Conservation (phyloP, 2,888 invertebrate species). For the Synergus laeviventris region DNA sequence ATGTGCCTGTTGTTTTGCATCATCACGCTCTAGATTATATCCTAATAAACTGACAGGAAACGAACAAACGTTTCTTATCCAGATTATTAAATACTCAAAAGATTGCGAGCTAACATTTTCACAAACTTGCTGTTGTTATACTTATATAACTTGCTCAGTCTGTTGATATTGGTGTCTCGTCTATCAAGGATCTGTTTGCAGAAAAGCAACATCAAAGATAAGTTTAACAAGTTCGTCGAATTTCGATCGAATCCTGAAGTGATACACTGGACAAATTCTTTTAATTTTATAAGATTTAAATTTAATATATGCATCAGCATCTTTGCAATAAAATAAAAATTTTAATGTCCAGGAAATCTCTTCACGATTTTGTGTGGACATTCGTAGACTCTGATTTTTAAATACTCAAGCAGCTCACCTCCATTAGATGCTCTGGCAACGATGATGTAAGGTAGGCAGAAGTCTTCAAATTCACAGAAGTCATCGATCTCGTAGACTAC, state of each 20-base stretch:
- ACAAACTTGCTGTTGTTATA: neutral
- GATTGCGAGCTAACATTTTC: conserved; percentile 6
- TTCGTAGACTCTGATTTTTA: neutral
- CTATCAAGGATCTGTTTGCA: neutral
- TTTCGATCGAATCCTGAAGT: conserved; percentile 4
- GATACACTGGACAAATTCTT: neutral
- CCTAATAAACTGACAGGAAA: conserved; percentile 13
- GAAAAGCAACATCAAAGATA: neutral
- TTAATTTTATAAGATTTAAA: neutral
- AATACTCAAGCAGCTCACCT: conserved; percentile 17
- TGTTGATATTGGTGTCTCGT: neutral
- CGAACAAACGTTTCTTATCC: neutral
- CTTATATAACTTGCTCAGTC: too few relatives aligned
- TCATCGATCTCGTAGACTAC: neutral
- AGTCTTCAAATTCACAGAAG: conserved; percentile 11
- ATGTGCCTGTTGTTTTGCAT: conserved; percentile 64
- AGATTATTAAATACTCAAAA: neutral
- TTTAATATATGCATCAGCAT: too few relatives aligned
- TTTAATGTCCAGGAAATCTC: neutral
- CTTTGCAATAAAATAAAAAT: neutral
- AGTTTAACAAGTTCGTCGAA: neutral
- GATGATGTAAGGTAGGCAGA: conserved; percentile 60
- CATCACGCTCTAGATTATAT: conserved; percentile 41
- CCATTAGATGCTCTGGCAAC: conserved; percentile 10
- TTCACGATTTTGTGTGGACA: neutral